Percentiles rank a stretch among this genome's conserved stretches.
Conservation (phyloP, 1,140 invertebrate species). For the Lepidurus apus region DNA sequence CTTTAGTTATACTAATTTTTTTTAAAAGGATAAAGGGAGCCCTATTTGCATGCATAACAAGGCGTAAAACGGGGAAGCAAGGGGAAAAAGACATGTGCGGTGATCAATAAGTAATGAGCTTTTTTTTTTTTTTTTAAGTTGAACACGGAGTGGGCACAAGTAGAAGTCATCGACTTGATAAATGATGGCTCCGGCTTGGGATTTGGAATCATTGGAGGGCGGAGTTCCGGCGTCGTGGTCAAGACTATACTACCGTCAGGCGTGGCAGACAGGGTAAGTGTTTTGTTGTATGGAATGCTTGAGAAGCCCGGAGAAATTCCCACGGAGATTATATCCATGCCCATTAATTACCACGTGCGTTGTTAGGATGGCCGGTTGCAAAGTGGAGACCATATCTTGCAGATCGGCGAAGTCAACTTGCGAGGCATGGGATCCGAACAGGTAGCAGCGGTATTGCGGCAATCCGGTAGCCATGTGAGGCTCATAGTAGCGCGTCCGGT, state of each 20-base stretch:
- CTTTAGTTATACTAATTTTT: not conserved
- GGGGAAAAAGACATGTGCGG: not conserved
- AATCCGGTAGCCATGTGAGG: slow-evolving; percentile 76
- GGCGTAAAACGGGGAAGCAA: not conserved
- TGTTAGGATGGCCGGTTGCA: slow-evolving; percentile 74
- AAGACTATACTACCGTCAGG: slow-evolving; percentile 90
- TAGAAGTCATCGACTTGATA: slow-evolving; percentile 89
- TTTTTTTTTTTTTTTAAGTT: slow-evolving; percentile 45
- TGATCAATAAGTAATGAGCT: slow-evolving; percentile 26
- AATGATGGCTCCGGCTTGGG: slow-evolving; percentile 94
- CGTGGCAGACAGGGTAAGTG: slow-evolving; percentile 76
- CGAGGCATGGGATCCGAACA: slow-evolving; percentile 88
- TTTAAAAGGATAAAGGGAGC: not conserved
- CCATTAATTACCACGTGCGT: slow-evolving; percentile 30
- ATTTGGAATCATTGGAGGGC: slow-evolving; percentile 90
- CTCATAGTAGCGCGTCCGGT: slow-evolving; percentile 82
- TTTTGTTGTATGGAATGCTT: not conserved
- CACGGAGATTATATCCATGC: not conserved
- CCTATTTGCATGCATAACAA: not conserved
- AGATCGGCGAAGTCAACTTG: slow-evolving; percentile 87
- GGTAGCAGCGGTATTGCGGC: slow-evolving; percentile 82
- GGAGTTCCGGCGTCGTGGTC: slow-evolving; percentile 93
- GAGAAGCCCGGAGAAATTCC: not conserved
- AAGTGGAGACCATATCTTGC: slow-evolving; percentile 88
- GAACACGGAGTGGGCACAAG: slow-evolving; percentile 90